Percentiles rank a stretch among this genome's conserved stretches.
Conservation (phyloP, 2,113 vertebrate genomes). For the Plotosus lineatus region DNA sequence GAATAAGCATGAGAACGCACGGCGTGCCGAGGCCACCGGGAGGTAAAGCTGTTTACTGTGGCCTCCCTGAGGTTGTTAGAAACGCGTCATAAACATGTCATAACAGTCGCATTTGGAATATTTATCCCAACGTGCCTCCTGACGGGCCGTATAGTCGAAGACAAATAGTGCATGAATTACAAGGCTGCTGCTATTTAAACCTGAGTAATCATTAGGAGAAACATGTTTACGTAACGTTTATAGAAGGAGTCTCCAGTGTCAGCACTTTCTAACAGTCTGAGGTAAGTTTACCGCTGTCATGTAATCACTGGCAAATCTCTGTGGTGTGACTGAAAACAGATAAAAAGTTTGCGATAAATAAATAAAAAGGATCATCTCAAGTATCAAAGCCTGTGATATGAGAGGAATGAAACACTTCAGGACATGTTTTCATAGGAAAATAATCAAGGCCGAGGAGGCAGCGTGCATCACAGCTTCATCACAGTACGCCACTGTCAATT, state of each 20-base stretch:
- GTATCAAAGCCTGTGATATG: too few relatives aligned
- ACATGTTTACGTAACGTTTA: background rate
- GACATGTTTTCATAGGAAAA: background rate
- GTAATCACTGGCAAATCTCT: too few relatives aligned
- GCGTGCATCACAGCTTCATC: too few relatives aligned
- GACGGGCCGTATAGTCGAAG: background rate
- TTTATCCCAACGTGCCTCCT: background rate
- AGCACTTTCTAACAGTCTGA: background rate
- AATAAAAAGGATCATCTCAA: too few relatives aligned
- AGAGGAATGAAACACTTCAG: background rate
- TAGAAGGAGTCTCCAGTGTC: background rate
- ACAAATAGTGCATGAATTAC: background rate
- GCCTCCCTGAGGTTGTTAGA: slow-evolving; percentile 6
- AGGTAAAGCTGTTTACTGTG: slow-evolving; percentile 27
- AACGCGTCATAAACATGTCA: slow-evolving; percentile 40
- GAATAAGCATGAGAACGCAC: slow-evolving; percentile 19
- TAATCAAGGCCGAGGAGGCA: background rate
- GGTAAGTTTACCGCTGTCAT: too few relatives aligned
- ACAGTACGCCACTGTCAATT: too few relatives aligned
- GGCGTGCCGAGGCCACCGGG: slow-evolving; percentile 7
- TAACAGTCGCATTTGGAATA: background rate
- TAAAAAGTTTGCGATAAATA: too few relatives aligned
- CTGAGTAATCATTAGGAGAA: background rate
- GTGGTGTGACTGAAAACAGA: too few relatives aligned
- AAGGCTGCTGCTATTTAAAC: background rate